phyloP scores from a whole-genome alignment of 2,888 invertebrate genomes.

The Diarsia dahlii region DNA sequence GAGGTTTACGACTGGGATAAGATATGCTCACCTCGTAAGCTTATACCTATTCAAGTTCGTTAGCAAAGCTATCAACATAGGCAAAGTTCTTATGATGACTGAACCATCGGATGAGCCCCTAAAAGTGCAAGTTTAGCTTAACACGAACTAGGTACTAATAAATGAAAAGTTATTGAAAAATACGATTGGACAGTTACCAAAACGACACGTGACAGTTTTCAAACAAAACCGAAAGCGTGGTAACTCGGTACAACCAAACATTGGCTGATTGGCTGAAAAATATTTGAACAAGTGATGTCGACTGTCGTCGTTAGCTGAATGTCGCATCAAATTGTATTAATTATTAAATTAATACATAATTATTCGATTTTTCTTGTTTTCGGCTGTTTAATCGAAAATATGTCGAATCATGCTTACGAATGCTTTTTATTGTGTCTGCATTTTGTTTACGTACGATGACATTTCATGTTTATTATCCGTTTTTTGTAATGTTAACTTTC shows the following conservation, averaged over 20 bases:
- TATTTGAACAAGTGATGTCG: conserved; percentile 49
- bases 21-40: neutral
- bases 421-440: neutral
- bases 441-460: conserved; percentile 4
- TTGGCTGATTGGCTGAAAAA: conserved; percentile 3
- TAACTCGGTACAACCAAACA: conserved; percentile 35
- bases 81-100: neutral
- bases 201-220: conserved; percentile 41
- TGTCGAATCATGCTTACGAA: conserved; percentile 39
- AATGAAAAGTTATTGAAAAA: conserved; percentile 20
- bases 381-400: conserved; percentile 16
- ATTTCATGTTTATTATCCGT: neutral
- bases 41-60: neutral
- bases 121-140: neutral
- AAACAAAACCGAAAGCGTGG: conserved; percentile 40
- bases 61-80: neutral
- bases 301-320: conserved; percentile 18
- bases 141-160: neutral
- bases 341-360: neutral
- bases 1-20: too few species aligned
- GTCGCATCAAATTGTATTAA: conserved; percentile 4
- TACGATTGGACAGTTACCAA: neutral
- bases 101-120: neutral
- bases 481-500: neutral
- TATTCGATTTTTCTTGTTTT: conserved; percentile 4